phyloP scores from a whole-genome alignment of 1,140 invertebrate species.

The Sesamia nonagrioides region DNA sequence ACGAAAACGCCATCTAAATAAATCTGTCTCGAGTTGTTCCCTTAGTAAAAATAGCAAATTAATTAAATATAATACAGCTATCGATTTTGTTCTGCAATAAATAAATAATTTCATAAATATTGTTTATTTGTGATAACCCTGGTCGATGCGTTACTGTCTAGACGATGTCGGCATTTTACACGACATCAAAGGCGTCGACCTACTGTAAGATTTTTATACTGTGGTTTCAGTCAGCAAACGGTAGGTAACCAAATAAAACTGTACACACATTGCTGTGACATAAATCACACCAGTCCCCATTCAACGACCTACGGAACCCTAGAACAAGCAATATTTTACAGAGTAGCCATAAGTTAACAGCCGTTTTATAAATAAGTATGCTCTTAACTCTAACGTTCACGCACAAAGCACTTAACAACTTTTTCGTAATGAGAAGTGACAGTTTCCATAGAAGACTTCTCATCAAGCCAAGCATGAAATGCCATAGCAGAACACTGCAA shows the following conservation, averaged over 20 bases:
- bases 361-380: slow-evolving; percentile 56
- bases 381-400: slow-evolving; percentile 55
- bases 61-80: too few relatives aligned
- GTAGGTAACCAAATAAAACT: background rate
- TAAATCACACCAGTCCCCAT: background rate
- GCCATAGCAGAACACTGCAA: slow-evolving; percentile 71
- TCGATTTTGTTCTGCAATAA: too few relatives aligned
- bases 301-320: background rate
- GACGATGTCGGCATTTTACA: too few relatives aligned
- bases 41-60: too few relatives aligned
- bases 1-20: too few relatives aligned
- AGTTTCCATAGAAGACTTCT: slow-evolving; percentile 80
- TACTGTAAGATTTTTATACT: too few relatives aligned
- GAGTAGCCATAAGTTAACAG: slow-evolving; percentile 43
- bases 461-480: slow-evolving; percentile 82
- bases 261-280: background rate
- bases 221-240: too few relatives aligned
- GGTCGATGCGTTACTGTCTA: too few relatives aligned
- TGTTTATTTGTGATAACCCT: too few relatives aligned
- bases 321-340: slow-evolving; percentile 17
- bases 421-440: slow-evolving; percentile 82
- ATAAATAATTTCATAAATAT: too few relatives aligned
- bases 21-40: too few relatives aligned
- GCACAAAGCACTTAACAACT: slow-evolving; percentile 78
- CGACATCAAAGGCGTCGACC: too few relatives aligned